phyloP scores from a whole-genome alignment of 2,797 vertebrate genomes.

The Myiothlypis chrysogaster region DNA sequence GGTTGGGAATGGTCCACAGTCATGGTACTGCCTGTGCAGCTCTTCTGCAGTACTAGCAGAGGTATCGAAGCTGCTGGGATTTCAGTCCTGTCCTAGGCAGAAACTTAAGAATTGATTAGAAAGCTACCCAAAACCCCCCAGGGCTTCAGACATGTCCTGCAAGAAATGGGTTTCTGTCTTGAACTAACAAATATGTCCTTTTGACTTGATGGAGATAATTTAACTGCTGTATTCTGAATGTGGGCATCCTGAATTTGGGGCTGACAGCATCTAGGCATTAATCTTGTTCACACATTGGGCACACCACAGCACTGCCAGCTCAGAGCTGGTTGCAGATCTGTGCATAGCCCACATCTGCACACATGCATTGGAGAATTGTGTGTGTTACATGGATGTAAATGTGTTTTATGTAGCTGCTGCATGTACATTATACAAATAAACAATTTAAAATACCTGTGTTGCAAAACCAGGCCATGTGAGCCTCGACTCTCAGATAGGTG shows the following conservation, averaged over 20 bases:
- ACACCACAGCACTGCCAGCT: not conserved
- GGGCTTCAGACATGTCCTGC: not conserved
- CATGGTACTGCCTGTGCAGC: accelerated
- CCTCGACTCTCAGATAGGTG: not conserved
- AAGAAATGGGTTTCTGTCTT: not conserved
- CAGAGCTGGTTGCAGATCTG: not conserved
- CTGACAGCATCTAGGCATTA: not conserved
- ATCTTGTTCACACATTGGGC: not conserved
- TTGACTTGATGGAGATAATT: not conserved
- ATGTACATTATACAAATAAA: not conserved
- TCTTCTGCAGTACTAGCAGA: not conserved
- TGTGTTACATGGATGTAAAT: not conserved
- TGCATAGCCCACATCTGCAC: not conserved
- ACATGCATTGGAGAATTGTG: not conserved
- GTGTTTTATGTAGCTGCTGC: not conserved
- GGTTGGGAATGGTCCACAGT: not conserved
- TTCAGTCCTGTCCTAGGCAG: not conserved
- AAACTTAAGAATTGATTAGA: not conserved
- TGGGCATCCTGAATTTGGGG: not conserved
- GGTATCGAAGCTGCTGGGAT: not conserved
- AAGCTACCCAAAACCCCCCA: not conserved
- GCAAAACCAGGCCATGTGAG: not conserved
- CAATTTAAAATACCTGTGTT: not conserved
- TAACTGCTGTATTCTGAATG: not conserved
- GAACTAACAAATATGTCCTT: not conserved